Conservation (phyloP, 2,888 invertebrate species). For the Apamea crenata region DNA sequence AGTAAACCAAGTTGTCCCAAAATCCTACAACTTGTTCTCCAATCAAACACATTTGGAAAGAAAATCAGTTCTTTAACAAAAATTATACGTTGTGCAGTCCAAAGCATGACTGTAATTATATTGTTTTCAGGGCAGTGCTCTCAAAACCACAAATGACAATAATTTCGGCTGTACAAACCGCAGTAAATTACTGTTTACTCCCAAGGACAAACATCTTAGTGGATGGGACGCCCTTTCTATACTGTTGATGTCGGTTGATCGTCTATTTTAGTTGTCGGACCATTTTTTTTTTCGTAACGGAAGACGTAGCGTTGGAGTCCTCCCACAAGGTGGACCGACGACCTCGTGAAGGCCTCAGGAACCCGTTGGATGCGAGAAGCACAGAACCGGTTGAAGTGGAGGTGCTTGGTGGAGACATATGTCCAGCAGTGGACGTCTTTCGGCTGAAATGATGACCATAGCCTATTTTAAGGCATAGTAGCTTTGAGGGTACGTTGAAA, state of each 20-base stretch:
- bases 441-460: too few species aligned
- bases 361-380: too few species aligned
- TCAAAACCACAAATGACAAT: slow-evolving; percentile 50
- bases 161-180: slow-evolving; percentile 29
- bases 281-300: neutral
- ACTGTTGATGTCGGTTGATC: neutral
- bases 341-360: too few species aligned
- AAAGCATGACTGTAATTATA: slow-evolving; percentile 18
- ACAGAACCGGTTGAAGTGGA: too few species aligned
- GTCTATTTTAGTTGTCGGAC: neutral
- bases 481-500: neutral
- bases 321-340: too few species aligned
- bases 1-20: neutral
- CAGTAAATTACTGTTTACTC: slow-evolving; percentile 33
- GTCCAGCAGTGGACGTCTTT: too few species aligned
- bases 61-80: neutral
- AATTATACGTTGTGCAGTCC: neutral
- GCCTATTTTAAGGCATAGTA: neutral
- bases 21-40: neutral
- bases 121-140: slow-evolving; percentile 19
- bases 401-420: too few species aligned
- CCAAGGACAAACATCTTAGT: slow-evolving; percentile 22
- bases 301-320: too few species aligned
- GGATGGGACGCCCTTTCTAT: slow-evolving; percentile 19
- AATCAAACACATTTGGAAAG: neutral